Percentiles rank a stretch among this genome's conserved stretches.
phyloP scores from a whole-genome alignment of 2,797 vertebrate species.

The Sebastes diploproa region DNA sequence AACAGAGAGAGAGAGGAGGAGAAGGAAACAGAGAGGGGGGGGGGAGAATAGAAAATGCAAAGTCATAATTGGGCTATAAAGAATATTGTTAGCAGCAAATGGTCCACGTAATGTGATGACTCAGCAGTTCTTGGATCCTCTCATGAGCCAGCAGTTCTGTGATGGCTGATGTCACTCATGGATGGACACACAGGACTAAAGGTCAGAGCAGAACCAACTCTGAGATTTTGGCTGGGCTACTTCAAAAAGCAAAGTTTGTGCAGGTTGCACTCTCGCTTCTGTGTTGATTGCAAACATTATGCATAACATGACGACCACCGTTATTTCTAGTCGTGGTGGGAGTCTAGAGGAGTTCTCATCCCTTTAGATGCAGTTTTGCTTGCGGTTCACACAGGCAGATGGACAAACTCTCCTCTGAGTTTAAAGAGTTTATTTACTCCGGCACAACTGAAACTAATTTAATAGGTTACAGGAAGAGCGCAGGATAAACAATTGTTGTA shows the following conservation, averaged over 20 bases:
- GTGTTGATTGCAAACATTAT: background rate
- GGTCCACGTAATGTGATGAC: slow-evolving; percentile 60
- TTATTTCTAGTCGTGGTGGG: background rate
- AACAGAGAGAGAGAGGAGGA: background rate
- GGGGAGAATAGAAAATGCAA: slow-evolving; percentile 52
- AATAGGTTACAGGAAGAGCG: background rate
- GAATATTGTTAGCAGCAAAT: slow-evolving; percentile 69
- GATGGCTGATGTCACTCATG: slow-evolving; percentile 52
- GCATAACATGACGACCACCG: background rate
- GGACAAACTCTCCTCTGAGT: slow-evolving; percentile 4
- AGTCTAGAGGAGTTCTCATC: background rate
- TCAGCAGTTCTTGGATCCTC: slow-evolving; percentile 50
- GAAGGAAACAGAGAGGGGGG: background rate
- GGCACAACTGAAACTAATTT: background rate
- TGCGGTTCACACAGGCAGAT: background rate
- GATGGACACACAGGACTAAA: slow-evolving; percentile 45
- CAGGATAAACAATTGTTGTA: background rate
- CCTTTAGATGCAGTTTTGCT: background rate
- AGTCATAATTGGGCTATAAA: slow-evolving; percentile 69
- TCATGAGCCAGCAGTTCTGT: slow-evolving; percentile 58
- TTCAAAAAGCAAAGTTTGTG: background rate
- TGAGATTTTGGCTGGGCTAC: background rate
- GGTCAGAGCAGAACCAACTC: slow-evolving; percentile 40
- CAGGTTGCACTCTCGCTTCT: background rate
- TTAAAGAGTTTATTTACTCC: slow-evolving; percentile 16